Conservation (phyloP, 1,140 invertebrate genomes). For the Chlorops oryzae region DNA sequence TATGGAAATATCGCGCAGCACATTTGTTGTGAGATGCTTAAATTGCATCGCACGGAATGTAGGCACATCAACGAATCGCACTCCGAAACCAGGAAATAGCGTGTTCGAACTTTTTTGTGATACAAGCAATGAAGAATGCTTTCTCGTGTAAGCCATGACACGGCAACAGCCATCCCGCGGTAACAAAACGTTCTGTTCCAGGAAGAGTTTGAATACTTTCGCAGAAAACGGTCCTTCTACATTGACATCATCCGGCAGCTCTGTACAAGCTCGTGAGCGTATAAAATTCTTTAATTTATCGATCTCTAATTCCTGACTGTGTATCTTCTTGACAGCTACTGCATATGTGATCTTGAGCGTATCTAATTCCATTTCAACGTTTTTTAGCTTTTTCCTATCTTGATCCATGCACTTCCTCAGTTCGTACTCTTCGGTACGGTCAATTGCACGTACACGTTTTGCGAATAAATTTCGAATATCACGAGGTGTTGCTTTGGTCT, state of each 20-base stretch:
- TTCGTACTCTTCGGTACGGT: constrained; percentile 60
- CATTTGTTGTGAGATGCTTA: constrained; percentile 61
- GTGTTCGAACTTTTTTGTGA: constrained; percentile 65
- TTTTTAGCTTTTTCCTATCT: constrained; percentile 46
- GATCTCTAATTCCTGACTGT: constrained; percentile 22
- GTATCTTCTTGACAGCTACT: constrained; percentile 37
- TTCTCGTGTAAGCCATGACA: constrained; percentile 59
- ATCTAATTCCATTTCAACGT: constrained; percentile 51
- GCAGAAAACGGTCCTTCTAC: constrained; percentile 7
- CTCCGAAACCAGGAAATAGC: constrained; percentile 70
- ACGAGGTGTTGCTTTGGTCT: constrained; percentile 62
- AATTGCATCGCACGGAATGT: constrained; percentile 56
- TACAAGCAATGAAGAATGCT: constrained; percentile 55
- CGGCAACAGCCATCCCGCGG: constrained; percentile 64
- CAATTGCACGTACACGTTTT: constrained; percentile 56
- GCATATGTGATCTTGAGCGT: constrained; percentile 54
- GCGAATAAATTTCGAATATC: constrained; percentile 74
- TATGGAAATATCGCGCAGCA: constrained; percentile 73
- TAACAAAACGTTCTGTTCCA: constrained; percentile 61
- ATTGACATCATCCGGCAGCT: constrained; percentile 1
- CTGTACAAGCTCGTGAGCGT: constrained; percentile 13
- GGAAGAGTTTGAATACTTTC: constrained; percentile 47
- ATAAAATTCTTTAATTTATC: constrained; percentile 24
- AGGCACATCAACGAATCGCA: constrained; percentile 66
- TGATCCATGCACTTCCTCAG: constrained; percentile 52